Conservation (phyloP, 2,797 vertebrate genomes). For the Lutjanus campechanus region DNA sequence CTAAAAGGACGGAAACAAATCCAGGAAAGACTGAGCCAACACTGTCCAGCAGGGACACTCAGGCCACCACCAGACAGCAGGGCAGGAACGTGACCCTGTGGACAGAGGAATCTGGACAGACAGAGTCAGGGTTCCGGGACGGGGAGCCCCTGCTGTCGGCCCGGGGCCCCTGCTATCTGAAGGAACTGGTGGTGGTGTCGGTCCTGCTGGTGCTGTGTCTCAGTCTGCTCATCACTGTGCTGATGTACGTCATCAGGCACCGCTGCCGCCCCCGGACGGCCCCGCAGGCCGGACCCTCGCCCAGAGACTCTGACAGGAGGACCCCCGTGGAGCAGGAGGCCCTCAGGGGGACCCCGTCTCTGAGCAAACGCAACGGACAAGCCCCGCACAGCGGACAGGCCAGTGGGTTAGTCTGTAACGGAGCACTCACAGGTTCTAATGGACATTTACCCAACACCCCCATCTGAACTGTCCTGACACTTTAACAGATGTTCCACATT, state of each 20-base stretch:
- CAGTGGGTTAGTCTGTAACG: conserved; percentile 61
- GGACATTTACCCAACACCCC: conserved; percentile 85
- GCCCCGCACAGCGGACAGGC: conserved; percentile 34
- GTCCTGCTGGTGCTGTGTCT: conserved; percentile 79
- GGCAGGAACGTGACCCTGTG: conserved; percentile 28
- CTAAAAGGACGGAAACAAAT: conserved; percentile 26
- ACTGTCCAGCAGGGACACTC: conserved; percentile 15
- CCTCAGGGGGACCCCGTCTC: conserved; percentile 41
- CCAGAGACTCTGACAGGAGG: conserved; percentile 48
- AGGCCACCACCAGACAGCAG: conserved; percentile 15
- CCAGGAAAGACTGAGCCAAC: conserved; percentile 23
- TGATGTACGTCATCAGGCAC: conserved; percentile 68
- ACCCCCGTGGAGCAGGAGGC: conserved; percentile 68
- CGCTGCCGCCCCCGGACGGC: conserved; percentile 66
- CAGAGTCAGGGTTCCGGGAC: conserved; percentile 13
- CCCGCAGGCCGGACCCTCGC: conserved; percentile 51
- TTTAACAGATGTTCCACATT: neutral
- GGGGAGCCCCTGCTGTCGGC: conserved; percentile 32
- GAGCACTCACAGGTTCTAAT: conserved; percentile 71
- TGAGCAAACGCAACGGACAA: conserved; percentile 59
- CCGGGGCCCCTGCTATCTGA: conserved; percentile 66
- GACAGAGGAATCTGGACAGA: conserved; percentile 19
- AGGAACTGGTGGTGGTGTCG: conserved; percentile 83
- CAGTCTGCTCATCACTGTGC: conserved; percentile 68
- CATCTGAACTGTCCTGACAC: conserved; percentile 64